Base-by-base conservation (phyloP, 1,140 invertebrate genomes). In the Platyscapa corneri region DNA sequence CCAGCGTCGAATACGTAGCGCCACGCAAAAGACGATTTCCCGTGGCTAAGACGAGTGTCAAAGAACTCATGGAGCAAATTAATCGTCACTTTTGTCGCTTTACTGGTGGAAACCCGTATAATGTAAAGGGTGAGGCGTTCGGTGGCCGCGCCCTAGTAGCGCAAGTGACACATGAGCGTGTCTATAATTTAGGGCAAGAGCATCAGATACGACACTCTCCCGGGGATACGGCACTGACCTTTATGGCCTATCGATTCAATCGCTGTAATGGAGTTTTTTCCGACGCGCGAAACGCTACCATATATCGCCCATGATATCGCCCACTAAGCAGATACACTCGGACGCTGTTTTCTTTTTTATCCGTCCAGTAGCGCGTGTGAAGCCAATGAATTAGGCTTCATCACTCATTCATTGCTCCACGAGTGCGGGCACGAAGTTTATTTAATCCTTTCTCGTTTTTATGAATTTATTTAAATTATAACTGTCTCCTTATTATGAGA, bases 121-220 rank as follows among this genome's bases (percentile, higher is more conserved):
- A 84, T 78, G 27, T 42, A 78, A n/a, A 84, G 75, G 82, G 82
- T 60, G 82, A 84, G 82, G 82, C 82, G 39, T 67, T 46, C 37
- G n/a, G 18, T n/a, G 18, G 75, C 74, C 82, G 60, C 82, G 18
- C 82, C 74, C 42, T 34, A 18, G 0, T 16, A 3, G 7, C n/a
- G 7, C 3, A 64, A 37, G 76, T n/a, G 34, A 60, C 77, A 64
- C 77, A 37, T 27, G 82, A 53, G 7, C 16, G 72, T 39, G 23
- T 30, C 14, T 2, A 74, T 72, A 84, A 84, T 80, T 79, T 64
- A 80, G 83, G 77, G 34, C 76, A 84, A 84, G 53, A 49, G 60
- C 65, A 6, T 42, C 10, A 18, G n/a, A 23, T 14, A 20, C 32
- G 34, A 39, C 42, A n/a, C 32, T n/a, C 49, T 16, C 74, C 1